Base-by-base conservation (phyloP, 1,140 invertebrate genomes). In the Calycopis cecrops region DNA sequence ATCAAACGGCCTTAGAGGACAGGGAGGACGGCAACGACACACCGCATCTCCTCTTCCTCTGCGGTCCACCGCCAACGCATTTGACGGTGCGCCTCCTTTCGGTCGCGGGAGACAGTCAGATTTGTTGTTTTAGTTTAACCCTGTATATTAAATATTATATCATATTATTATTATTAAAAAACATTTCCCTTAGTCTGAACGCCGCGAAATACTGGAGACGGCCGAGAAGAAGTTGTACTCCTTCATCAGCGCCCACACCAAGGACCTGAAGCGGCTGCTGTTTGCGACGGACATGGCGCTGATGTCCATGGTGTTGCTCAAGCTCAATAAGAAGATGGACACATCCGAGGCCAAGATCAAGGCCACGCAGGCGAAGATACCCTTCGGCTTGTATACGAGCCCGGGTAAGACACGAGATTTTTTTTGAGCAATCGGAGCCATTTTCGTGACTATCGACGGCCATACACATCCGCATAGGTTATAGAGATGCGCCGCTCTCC, bases 301-400 rank as follows among this genome's bases (percentile, higher is more conserved):
- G 7, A 86, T 84, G 80, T 84, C 83, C 0, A 86, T 86, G 83
- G 80, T 86, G 0, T 56, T 80, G 21, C 54, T 86, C 10, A 86
- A 86, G 48, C 54, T 85, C 17, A 83, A 83, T 49, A 85, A 83
- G 60, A 85, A 85, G 35, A 85, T 85, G 82, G 82, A 83, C 62
- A 76, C 79, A 0, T 82, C 79, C 0, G 82, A 84, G 52, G 71
- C 74, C 0, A 86, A 86, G 35, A 86, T 86, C 9, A 83, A 73
- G 44, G 67, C 73, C 0, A 83, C 83, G 0, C 79, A 86, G 38
- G 83, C 83, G 7, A 84, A 84, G 57, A 84, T 86, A 55, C 83
- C 83, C 1, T 86, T 86, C 35, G 83, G 83, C 4, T 52, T 86
- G 16, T 86, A 86, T 17, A 76, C 74, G 0, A 86, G 83, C 50